Percentiles rank a stretch among this genome's conserved stretches.
Evolutionary conservation across 2,888 invertebrate genomes (phyloP).

Genomic region (Esperia sulphurella): DNA sequence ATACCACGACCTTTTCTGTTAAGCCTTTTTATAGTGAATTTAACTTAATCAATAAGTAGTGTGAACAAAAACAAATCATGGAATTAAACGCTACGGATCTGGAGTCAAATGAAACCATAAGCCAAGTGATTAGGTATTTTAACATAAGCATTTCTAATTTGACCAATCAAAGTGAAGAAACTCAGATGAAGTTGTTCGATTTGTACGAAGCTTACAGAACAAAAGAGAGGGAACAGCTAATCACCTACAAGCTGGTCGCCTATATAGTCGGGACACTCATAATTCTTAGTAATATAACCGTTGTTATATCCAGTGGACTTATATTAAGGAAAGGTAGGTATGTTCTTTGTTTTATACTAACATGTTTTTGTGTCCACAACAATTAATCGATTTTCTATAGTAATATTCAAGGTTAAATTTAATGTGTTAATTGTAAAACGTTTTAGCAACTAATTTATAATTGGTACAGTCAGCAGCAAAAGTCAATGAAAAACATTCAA

Average conservation of each 20-base stretch:
- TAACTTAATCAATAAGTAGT: background rate
- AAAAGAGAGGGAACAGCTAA: conserved; percentile 57
- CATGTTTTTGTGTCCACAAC: background rate
- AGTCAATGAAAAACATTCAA: too few species aligned
- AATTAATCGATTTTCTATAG: background rate
- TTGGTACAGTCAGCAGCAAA: too few species aligned
- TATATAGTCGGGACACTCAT: conserved; percentile 77
- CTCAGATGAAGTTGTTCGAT: conserved; percentile 36
- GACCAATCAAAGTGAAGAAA: conserved; percentile 47
- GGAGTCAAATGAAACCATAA: conserved; percentile 31
- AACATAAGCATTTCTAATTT: conserved; percentile 40
- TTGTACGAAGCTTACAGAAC: conserved; percentile 54
- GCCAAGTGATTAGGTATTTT: conserved; percentile 40
- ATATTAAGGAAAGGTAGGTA: conserved; percentile 80
- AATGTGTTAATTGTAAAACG: too few species aligned
- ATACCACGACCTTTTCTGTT: conserved; percentile 20
- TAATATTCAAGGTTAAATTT: background rate
- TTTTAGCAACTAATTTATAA: too few species aligned
- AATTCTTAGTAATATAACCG: conserved; percentile 78
- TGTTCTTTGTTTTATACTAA: too few species aligned
- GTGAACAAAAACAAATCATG: background rate
- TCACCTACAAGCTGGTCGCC: conserved; percentile 74
- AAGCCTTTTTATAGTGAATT: conserved; percentile 7
- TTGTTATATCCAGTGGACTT: conserved; percentile 83
- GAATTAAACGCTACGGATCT: conserved; percentile 4